Conservation (phyloP, 2,113 vertebrate genomes). For the Perognathus longimembris region DNA sequence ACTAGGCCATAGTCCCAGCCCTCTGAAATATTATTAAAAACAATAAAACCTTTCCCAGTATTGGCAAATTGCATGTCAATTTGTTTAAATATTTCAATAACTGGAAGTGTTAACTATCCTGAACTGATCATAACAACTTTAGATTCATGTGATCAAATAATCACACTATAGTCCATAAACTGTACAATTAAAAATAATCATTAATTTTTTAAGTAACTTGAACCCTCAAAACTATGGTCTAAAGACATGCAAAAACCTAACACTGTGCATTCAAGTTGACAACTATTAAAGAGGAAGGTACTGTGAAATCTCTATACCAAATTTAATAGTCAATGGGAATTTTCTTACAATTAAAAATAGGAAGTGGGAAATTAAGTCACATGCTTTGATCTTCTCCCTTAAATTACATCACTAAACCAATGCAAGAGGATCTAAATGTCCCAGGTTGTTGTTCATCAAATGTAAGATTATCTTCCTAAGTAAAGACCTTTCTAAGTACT, state of each 20-base stretch:
- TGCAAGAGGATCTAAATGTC: not conserved
- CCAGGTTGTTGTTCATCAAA: not conserved
- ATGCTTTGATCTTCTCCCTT: not conserved
- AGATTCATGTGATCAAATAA: not conserved
- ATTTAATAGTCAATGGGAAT: constrained; percentile 13
- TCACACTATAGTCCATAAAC: not conserved
- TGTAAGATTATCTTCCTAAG: not conserved
- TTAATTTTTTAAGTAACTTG: not conserved
- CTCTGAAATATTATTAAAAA: not conserved
- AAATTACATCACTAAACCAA: not conserved
- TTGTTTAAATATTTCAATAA: not conserved
- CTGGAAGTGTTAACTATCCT: not conserved
- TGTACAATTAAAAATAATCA: not conserved
- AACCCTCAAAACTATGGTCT: not conserved
- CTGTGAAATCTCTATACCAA: not conserved
- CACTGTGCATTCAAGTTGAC: not conserved
- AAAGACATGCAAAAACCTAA: not conserved
- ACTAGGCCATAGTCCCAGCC: too few species aligned
- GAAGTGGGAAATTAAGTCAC: not conserved
- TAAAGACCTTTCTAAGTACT: not conserved
- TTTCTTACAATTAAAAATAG: not conserved
- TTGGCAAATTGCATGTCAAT: not conserved
- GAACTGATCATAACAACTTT: too few species aligned
- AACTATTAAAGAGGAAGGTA: not conserved
- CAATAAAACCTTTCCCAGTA: not conserved